phyloP scores from a whole-genome alignment of 2,797 vertebrate genomes.

The Ctenosaura bakeri region DNA sequence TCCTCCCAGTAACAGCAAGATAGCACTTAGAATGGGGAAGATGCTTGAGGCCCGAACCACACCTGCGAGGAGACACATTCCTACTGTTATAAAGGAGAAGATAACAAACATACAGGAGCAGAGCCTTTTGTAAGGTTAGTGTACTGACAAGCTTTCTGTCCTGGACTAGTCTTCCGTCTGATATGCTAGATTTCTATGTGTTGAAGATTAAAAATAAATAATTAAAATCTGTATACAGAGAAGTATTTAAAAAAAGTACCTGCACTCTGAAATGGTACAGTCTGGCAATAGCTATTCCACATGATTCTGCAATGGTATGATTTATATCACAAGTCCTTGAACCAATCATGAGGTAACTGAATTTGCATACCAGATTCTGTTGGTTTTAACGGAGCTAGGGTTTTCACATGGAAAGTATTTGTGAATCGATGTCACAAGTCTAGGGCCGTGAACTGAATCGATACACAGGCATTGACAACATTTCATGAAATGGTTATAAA shows the following conservation, averaged over 20 bases:
- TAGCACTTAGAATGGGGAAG: slow-evolving; percentile 96
- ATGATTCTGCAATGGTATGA: neutral
- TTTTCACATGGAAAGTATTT: neutral
- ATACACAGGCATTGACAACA: no score
- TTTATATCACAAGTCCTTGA: neutral
- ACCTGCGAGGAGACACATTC: slow-evolving; percentile 75
- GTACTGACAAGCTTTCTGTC: neutral
- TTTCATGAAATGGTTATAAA: no score
- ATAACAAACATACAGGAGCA: neutral
- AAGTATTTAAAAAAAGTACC: neutral
- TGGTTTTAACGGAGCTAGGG: neutral
- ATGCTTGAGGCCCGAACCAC: slow-evolving; percentile 96
- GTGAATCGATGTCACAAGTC: neutral
- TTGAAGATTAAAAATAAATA: neutral
- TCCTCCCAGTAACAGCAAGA: slow-evolving; percentile 93
- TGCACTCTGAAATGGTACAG: neutral
- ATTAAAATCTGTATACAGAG: no score
- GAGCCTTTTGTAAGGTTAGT: neutral
- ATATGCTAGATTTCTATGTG: neutral
- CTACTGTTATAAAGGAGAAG: neutral
- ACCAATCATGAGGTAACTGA: neutral
- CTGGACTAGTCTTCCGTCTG: neutral
- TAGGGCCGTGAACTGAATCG: neutral
- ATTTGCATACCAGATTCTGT: neutral
- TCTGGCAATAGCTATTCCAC: neutral